Conservation (phyloP, 2,797 vertebrate genomes). For the Arrhamphus sclerolepis region DNA sequence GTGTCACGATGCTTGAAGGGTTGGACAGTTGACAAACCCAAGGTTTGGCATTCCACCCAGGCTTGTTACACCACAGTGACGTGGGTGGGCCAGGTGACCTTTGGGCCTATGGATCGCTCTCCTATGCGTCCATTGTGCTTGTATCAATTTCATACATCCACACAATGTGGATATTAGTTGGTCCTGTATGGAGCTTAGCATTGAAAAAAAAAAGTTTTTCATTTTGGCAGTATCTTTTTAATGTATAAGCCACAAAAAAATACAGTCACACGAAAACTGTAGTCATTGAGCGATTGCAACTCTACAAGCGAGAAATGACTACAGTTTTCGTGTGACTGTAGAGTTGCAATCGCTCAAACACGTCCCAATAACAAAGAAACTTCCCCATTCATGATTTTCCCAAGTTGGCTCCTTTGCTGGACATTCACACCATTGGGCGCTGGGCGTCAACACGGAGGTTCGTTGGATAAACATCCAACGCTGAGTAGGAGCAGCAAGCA, state of each 20-base stretch:
- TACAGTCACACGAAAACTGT: too few relatives aligned
- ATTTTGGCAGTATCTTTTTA: slow-evolving; percentile 8
- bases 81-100: slow-evolving; percentile 79
- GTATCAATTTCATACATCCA: slow-evolving; percentile 68
- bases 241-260: background rate
- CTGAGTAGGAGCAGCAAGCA: slow-evolving; percentile 79
- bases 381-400: slow-evolving; percentile 59
- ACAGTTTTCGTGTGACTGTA: too few relatives aligned
- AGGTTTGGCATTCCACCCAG: slow-evolving; percentile 70
- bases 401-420: slow-evolving; percentile 57
- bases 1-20: slow-evolving; percentile 64
- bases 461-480: slow-evolving; percentile 75
- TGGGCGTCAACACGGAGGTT: slow-evolving; percentile 71
- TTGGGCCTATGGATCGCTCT: slow-evolving; percentile 62
- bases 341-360: slow-evolving; percentile 8
- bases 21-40: slow-evolving; percentile 65
- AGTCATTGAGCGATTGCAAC: too few relatives aligned
- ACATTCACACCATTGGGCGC: slow-evolving; percentile 65
- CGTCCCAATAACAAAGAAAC: slow-evolving; percentile 1
- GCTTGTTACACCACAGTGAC: slow-evolving; percentile 64
- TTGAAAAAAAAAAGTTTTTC: slow-evolving; percentile 1
- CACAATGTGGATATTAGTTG: slow-evolving; percentile 42
- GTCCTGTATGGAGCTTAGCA: slow-evolving; percentile 18
- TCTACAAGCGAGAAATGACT: too few relatives aligned
- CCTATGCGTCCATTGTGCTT: slow-evolving; percentile 69